Evolutionary conservation across 2,113 vertebrate genomes (phyloP), one percentile per base, ranked within the genome.

Genomic region (Entomyzon cyanotis): DNA sequence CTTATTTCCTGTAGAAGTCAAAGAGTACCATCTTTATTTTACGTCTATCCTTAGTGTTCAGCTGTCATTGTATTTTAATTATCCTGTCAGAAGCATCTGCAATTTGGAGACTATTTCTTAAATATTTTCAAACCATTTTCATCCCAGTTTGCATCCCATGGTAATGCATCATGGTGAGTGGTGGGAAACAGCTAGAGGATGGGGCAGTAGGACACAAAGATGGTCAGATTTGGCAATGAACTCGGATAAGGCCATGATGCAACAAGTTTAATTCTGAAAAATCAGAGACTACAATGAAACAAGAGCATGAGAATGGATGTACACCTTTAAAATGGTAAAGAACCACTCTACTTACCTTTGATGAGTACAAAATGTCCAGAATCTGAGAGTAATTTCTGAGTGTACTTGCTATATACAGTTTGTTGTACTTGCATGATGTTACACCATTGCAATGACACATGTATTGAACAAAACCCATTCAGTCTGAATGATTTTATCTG

Each of bases 1-100:
- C 83, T 74, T 84, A 41, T 84, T 95, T 89, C 44, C 41, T 15
- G 2, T 24, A 65, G 73, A 79, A 90, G 86, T 93, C 92, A 77
- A 76, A 82, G 86, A 78, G 41, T 90, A 33, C 50, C 87, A 78
- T 93, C 64, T 86, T 93, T 94, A 74, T 94, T 94, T 82, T 47
- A 35, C 56, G 11, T 46, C 47, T 85, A 53, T 93, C 63, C 63
- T 96, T 10, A 2, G 31, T 1, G 0, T 74, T 91, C 80, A 94
- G 67, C 62, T 97, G 80, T 95, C 76, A 55, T 90, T 73, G 73
- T 50, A 75, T 47, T 78, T 83, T 80, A 94, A 79, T 87, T 89
- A 89, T 90, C 85, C 90, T 93, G 59, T 49, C 60, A 81, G 83
- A 94, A 52, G 22, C 65, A 83, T 81, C 52, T 89, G 68, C 37